Evolutionary conservation across 2,113 vertebrate species (phyloP).

Genomic region (Ailurus styani): DNA sequence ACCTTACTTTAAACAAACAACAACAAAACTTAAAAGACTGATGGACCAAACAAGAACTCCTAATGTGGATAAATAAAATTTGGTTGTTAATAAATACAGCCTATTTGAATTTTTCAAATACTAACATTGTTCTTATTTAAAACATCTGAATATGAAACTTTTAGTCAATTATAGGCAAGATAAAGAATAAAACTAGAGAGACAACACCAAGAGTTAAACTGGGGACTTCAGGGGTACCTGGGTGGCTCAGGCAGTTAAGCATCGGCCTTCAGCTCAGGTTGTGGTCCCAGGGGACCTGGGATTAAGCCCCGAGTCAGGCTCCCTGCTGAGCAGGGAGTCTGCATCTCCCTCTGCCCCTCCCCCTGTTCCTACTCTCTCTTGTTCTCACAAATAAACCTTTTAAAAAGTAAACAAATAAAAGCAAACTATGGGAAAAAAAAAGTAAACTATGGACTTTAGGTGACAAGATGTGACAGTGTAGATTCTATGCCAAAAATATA

Average conservation of each 20-base stretch:
- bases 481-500: not conserved
- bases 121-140: not conserved
- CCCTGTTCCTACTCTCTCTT: not conserved
- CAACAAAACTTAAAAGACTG: not conserved
- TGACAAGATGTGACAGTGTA: not conserved
- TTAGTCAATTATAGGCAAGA: not conserved
- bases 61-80: not conserved
- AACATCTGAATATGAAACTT: not conserved
- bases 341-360: not conserved
- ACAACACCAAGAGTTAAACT: not conserved
- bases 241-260: not conserved
- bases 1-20: not conserved
- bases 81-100: not conserved
- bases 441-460: not conserved
- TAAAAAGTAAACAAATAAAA: not conserved
- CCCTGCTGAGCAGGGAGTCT: not conserved
- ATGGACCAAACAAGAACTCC: not conserved
- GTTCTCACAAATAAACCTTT: not conserved
- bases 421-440: no score
- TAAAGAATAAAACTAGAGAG: not conserved
- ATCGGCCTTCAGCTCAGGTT: not conserved
- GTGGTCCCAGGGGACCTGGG: not conserved
- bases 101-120: conserved; percentile 26
- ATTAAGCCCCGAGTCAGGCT: not conserved
- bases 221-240: not conserved